These are phyloP conservation scores for Hemiscyllium ocellatum DNA, from an alignment of 2,113 vertebrate genomes.

Conservation along the genomic window DNA sequence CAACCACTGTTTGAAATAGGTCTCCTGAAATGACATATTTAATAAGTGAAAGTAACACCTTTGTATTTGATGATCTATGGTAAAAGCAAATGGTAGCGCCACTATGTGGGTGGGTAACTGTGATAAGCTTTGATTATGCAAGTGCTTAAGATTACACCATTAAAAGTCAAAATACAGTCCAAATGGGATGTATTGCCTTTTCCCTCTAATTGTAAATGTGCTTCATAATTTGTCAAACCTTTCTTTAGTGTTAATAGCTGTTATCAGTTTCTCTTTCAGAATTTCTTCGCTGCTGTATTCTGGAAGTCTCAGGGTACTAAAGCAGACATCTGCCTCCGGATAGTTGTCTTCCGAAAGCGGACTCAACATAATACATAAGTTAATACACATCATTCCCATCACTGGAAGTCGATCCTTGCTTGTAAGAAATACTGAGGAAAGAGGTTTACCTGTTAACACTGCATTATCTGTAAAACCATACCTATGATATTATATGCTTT, in stretches of 20 bases:
- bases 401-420: constrained; percentile 61
- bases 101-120: background rate
- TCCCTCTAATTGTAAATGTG: background rate
- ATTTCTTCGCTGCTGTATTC: constrained; percentile 53
- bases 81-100: background rate
- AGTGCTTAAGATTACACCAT: background rate
- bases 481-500: background rate
- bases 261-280: constrained; percentile 53
- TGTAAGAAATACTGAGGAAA: constrained; percentile 63
- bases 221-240: constrained; percentile 53
- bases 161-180: background rate
- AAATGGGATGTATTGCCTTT: background rate
- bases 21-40: too few relatives aligned
- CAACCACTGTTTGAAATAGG: background rate
- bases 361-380: constrained; percentile 52
- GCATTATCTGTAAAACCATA: too few relatives aligned
- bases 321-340: constrained; percentile 58
- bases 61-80: background rate
- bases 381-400: constrained; percentile 50
- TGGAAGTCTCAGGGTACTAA: constrained; percentile 52
- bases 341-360: constrained; percentile 50
- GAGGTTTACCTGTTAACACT: background rate
- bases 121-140: background rate
- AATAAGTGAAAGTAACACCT: background rate
- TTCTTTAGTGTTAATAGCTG: constrained; percentile 56